Evolutionary conservation across 2,888 invertebrate species (phyloP).

Genomic region (Spodoptera picta): DNA sequence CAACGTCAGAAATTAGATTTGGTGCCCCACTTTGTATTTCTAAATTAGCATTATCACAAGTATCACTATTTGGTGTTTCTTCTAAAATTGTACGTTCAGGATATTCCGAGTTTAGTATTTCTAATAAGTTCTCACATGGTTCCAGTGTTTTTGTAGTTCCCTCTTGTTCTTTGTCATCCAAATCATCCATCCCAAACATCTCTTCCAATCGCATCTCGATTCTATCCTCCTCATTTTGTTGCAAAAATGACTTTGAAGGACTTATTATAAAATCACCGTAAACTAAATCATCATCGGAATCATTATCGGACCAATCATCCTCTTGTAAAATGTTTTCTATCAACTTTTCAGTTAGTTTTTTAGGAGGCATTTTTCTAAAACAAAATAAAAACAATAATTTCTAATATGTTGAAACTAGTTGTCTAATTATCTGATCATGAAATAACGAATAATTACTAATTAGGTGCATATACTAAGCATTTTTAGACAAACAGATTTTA

Average conservation of each 20-base stretch:
- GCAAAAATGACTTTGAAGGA: slow-evolving; percentile 13
- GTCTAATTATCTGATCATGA: slow-evolving; percentile 9
- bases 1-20: slow-evolving; percentile 13
- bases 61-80: slow-evolving; percentile 6
- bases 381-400: slow-evolving; percentile 8
- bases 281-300: slow-evolving; percentile 17
- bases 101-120: slow-evolving; percentile 18
- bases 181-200: slow-evolving; percentile 15
- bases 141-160: slow-evolving; percentile 9
- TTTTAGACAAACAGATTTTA: slow-evolving; percentile 4
- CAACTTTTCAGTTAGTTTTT: slow-evolving; percentile 13
- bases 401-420: slow-evolving; percentile 9
- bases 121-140: slow-evolving; percentile 18
- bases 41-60: not conserved
- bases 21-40: slow-evolving; percentile 12
- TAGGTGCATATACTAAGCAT: not conserved
- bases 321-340: slow-evolving; percentile 15
- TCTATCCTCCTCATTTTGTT: slow-evolving; percentile 10
- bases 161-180: slow-evolving; percentile 9
- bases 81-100: slow-evolving; percentile 16
- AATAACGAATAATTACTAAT: slow-evolving; percentile 1
- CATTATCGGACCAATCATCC: slow-evolving; percentile 12
- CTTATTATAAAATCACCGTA: slow-evolving; percentile 17
- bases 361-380: slow-evolving; percentile 7
- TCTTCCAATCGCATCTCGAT: slow-evolving; percentile 9